Percentiles rank a stretch among this genome's conserved stretches.
Evolutionary conservation across 2,113 vertebrate genomes (phyloP).

Genomic region (Arothron firmamentum): DNA sequence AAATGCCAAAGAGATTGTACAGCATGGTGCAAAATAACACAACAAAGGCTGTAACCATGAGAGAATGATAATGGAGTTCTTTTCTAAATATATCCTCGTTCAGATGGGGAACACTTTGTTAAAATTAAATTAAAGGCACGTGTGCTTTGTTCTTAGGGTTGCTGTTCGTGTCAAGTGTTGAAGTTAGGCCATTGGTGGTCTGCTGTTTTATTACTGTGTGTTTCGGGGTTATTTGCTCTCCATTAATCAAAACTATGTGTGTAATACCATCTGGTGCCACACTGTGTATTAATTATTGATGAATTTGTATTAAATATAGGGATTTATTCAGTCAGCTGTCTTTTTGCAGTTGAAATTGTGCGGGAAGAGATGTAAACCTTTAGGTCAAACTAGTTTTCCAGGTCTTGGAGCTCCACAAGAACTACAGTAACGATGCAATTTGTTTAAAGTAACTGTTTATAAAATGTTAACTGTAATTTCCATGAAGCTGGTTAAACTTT

Average conservation of each 20-base stretch:
- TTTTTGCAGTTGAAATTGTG: neutral
- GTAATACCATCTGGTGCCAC: neutral
- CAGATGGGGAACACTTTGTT: no score
- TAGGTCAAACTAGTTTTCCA: neutral
- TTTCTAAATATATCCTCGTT: no score
- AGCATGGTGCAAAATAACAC: no score
- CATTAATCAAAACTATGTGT: neutral
- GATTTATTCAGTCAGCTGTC: neutral
- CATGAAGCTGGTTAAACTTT: constrained; percentile 6
- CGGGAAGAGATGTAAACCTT: neutral
- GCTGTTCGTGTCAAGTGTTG: neutral
- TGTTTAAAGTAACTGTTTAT: no score
- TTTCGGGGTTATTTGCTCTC: neutral
- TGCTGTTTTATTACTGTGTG: neutral
- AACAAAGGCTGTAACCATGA: no score
- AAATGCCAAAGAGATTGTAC: no score
- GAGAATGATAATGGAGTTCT: no score
- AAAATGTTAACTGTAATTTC: constrained; percentile 8
- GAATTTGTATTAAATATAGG: neutral
- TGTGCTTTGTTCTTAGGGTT: no score
- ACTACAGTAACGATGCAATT: no score
- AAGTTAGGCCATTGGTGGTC: neutral
- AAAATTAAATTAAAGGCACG: no score
- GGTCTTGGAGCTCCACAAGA: no score
- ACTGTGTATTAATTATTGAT: no score